Conservation (phyloP, 2,113 vertebrate species). For the Hydrochoerus hydrochaeris region DNA sequence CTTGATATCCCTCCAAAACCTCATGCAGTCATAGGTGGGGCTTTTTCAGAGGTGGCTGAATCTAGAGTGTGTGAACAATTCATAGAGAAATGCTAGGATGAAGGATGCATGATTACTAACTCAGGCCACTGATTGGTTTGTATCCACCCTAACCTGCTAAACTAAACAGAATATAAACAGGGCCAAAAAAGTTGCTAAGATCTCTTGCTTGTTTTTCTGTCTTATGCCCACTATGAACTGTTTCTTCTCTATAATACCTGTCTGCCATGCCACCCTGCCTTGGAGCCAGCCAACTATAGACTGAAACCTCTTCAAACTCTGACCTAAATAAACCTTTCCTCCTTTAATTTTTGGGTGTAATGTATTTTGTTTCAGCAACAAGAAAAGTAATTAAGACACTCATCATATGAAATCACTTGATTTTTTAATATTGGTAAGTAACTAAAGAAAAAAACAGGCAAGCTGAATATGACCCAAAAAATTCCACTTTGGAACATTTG, state of each 20-base stretch:
- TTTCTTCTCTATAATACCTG: neutral
- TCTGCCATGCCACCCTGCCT: neutral
- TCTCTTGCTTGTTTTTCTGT: neutral
- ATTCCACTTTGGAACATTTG: neutral
- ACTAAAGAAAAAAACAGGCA: neutral
- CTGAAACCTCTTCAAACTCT: neutral
- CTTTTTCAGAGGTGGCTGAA: neutral
- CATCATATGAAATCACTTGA: neutral
- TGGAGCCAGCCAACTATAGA: neutral
- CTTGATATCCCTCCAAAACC: neutral
- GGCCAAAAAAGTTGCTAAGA: neutral
- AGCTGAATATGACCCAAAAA: neutral
- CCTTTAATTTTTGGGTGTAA: neutral
- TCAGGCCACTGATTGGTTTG: neutral
- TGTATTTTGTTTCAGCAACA: neutral
- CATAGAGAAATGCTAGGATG: neutral
- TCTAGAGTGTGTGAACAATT: neutral
- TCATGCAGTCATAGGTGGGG: neutral
- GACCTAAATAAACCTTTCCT: neutral
- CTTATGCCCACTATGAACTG: neutral
- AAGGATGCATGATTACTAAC: neutral
- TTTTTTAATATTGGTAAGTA: neutral
- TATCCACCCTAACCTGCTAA: neutral
- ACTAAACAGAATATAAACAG: neutral
- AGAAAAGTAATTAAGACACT: neutral